phyloP scores from a whole-genome alignment of 1,140 invertebrate genomes.

The Dinothrombium tinctorium region DNA sequence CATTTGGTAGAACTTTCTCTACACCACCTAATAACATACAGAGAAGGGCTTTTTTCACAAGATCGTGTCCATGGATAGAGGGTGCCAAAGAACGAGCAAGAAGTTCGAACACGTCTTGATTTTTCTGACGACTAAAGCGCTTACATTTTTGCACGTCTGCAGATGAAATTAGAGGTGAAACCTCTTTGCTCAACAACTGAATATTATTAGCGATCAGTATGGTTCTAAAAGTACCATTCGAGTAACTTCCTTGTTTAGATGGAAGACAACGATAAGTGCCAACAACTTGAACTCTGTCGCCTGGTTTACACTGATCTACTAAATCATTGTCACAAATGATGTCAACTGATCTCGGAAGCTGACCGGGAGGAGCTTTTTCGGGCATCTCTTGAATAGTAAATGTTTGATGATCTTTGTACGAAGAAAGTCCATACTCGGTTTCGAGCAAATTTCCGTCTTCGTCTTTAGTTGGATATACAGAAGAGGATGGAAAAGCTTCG shows the following conservation, averaged over 20 bases:
- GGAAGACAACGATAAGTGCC: constrained; percentile 85
- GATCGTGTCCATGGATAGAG: constrained; percentile 91
- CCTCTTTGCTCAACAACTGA: constrained; percentile 66
- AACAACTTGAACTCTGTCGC: constrained; percentile 81
- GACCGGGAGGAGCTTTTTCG: constrained; percentile 78
- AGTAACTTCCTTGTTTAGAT: constrained; percentile 74
- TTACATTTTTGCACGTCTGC: constrained; percentile 80
- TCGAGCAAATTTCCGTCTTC: constrained; percentile 92
- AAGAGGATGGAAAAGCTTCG: constrained; percentile 61
- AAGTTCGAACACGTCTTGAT: constrained; percentile 63
- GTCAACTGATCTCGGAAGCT: constrained; percentile 71
- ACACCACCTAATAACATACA: constrained; percentile 83
- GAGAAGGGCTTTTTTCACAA: constrained; percentile 86
- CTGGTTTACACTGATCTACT: constrained; percentile 85
- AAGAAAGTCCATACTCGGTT: constrained; percentile 85
- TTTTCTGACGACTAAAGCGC: constrained; percentile 43
- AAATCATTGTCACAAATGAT: constrained; percentile 89
- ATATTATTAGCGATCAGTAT: constrained; percentile 84
- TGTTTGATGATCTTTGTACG: constrained; percentile 94
- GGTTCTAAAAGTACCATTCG: constrained; percentile 79
- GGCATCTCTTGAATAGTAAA: constrained; percentile 97
- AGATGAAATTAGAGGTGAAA: constrained; percentile 42
- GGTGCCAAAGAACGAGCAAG: constrained; percentile 80
- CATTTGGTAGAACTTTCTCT: constrained; percentile 86
- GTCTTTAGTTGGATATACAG: constrained; percentile 89